A percentile compares a stretch with the other conserved stretches of the same genome.
Conservation (phyloP, 2,113 vertebrate genomes). For the Psittacara wagleri region DNA sequence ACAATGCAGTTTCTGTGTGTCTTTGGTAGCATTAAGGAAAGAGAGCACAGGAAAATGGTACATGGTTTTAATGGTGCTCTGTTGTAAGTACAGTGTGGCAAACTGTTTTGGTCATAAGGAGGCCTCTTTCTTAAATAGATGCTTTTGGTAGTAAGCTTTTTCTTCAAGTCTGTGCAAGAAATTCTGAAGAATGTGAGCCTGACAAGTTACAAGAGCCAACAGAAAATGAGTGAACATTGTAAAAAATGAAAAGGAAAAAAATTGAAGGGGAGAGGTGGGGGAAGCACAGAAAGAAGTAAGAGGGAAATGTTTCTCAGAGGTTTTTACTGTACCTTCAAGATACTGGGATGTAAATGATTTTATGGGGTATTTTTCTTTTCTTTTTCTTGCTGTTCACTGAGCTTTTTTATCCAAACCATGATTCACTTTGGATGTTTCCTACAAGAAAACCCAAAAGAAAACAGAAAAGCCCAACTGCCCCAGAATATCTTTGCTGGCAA, state of each 20-base stretch:
- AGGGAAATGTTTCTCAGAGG: neutral
- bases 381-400: neutral
- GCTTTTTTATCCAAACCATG: neutral
- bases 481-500: neutral
- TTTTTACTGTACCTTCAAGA: neutral
- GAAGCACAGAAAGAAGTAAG: neutral
- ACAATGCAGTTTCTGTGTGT: neutral
- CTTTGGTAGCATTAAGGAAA: neutral
- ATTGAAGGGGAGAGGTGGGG: neutral
- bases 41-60: neutral
- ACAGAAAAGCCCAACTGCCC: neutral
- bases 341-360: neutral
- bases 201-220: neutral
- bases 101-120: neutral
- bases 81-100: neutral
- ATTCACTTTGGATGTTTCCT: neutral
- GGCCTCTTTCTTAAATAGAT: neutral
- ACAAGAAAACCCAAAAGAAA: neutral
- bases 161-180: neutral
- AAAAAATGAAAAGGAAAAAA: neutral
- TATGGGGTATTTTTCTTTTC: neutral
- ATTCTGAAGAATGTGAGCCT: neutral
- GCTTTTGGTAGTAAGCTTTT: neutral
- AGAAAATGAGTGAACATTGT: neutral
- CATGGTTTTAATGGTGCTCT: neutral